Conservation (phyloP, 2,113 vertebrate species). For the Acanthochromis polyacanthus region DNA sequence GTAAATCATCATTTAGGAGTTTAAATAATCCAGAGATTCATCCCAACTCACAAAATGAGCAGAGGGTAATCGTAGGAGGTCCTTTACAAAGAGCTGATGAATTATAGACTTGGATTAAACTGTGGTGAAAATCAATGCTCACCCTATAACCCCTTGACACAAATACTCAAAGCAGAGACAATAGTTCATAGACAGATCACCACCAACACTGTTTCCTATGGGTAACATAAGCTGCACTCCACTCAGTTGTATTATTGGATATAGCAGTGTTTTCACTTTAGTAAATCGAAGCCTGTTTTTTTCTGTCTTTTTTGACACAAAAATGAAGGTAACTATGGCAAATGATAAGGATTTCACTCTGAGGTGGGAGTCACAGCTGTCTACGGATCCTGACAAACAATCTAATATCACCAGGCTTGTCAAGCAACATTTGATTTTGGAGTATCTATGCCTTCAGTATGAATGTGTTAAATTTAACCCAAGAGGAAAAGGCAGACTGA, state of each 20-base stretch:
- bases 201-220: neutral
- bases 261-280: slow-evolving; percentile 9
- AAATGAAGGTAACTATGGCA: neutral
- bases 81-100: neutral
- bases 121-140: neutral
- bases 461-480: slow-evolving; percentile 10
- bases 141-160: slow-evolving; percentile 7
- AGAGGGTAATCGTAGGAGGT: neutral
- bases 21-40: neutral
- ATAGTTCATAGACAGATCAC: neutral
- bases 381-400: neutral
- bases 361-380: neutral
- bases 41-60: neutral
- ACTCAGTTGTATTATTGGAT: neutral
- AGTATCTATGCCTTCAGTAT: neutral
- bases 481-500: neutral
- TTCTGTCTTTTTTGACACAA: neutral
- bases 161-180: neutral
- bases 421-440: neutral
- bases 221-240: neutral
- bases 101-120: neutral
- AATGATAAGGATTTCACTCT: neutral
- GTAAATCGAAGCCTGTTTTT: neutral
- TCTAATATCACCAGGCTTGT: neutral
- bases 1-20: neutral